Evolutionary conservation across 2,797 vertebrate genomes (phyloP), one percentile per base, ranked within the genome.

Genomic region (Parauchenoglanis ngamensis): DNA sequence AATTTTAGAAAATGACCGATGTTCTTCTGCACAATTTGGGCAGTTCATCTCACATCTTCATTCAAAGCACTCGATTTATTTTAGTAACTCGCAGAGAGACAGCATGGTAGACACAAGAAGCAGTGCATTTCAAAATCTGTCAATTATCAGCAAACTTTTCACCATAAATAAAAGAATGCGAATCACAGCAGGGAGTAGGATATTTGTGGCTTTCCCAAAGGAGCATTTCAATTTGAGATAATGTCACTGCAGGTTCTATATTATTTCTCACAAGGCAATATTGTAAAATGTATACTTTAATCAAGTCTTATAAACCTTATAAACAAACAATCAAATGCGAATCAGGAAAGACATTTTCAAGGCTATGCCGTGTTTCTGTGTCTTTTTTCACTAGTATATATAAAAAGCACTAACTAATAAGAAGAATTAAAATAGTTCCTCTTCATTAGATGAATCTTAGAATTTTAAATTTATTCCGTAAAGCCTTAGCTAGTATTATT

Each of bases 71-170:
- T 73, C 81, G 44, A 68, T 87, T 77, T 83, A 77, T 67, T 87
- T 56, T 75, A 83, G 82, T 83, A 57, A 46, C 35, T 76, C 13
- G 5, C 52, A 70, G 35, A 57, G 35, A 67, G 59, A 68, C 81
- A 84, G 72, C 23, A 31, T 28, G 72, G 72, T 52, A 77, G 59
- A 56, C 46, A 40, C 7, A 61, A 65, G 11, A n/a, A 78, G n/a
- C 61, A 70, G 54, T 57, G 54, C 13, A 78, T 44, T 56, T 49
- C 28, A 54, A 84, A 76, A 84, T 70, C 44, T 63, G 59, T 77
- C 61, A 87, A 83, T 77, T 87, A 83, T 87, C 57, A 35, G 70
- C 28, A n/a, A 83, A 76, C 68, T 2, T 83, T 61, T 87, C 68
- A 54, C n/a, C 80, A 82, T 65, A 82, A 82, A 82, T 82, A 82